Evolutionary conservation across 2,888 invertebrate genomes (phyloP).

Genomic region (Trisateles emortualis): DNA sequence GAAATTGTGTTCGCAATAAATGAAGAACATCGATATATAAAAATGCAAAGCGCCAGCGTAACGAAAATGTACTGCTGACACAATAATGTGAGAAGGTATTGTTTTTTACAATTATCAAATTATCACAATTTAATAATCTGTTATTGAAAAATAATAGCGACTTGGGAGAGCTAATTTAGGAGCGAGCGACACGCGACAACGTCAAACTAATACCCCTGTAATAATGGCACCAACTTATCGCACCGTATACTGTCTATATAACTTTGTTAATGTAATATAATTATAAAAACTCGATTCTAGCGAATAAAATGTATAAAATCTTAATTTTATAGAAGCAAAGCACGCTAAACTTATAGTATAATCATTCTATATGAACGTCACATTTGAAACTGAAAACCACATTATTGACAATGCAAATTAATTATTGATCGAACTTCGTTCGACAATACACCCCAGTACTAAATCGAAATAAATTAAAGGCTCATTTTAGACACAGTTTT

Average conservation of each 20-base stretch:
- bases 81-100: constrained; percentile 9
- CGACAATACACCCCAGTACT: constrained; percentile 75
- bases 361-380: constrained; percentile 79
- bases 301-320: constrained; percentile 85
- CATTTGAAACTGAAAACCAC: constrained; percentile 77
- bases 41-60: constrained; percentile 11
- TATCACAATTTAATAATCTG: constrained; percentile 26
- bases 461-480: constrained; percentile 83
- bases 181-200: constrained; percentile 70
- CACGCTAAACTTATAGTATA: constrained; percentile 86
- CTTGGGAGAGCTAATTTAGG: constrained; percentile 54
- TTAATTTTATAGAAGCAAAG: constrained; percentile 86
- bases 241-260: constrained; percentile 87
- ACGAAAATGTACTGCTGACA: constrained; percentile 6
- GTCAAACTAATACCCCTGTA: constrained; percentile 84
- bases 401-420: constrained; percentile 69
- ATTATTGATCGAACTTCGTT: constrained; percentile 80
- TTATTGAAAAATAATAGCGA: constrained; percentile 33
- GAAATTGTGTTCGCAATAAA: constrained; percentile 15
- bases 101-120: constrained; percentile 24
- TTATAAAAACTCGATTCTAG: constrained; percentile 81
- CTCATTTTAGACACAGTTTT: constrained; percentile 67
- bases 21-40: constrained; percentile 16
- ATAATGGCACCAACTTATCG: constrained; percentile 87
- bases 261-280: constrained; percentile 84